Base-by-base conservation (phyloP, 2,888 invertebrate genomes). In the Pasiphila rectangulata region DNA sequence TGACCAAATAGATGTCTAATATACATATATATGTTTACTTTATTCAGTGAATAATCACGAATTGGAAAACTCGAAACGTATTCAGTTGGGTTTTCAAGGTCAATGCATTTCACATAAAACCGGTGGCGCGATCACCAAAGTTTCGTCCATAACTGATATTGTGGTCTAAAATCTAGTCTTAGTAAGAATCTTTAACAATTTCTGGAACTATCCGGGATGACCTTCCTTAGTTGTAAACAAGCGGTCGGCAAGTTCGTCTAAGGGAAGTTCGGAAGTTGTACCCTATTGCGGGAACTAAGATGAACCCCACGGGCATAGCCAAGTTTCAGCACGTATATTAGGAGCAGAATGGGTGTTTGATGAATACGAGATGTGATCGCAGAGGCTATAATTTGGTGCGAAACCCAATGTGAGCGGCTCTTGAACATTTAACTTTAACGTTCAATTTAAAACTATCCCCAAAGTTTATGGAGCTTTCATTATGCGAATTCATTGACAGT, bases 301-400 rank as follows among this genome's bases (percentile, higher is more conserved):
- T 79, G 79, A 80, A 77, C 79, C 83, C 72, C 69, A 51, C 63
- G 54, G 74, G 82, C 78, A 70, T 60, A 72, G 79, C 69, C 65
- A 81, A 81, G 75, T 82, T 82, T 69, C 66, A 42, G 69, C 70
- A 72, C 75, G 75, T 78, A 78, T 79, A 79, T 80, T 75, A 75
- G 69, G 74, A 77, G 72, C 63, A 69, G 76, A 77, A 77, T 78
- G 70, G 75, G 67, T 80, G 79, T 82, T 83, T 82, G 82, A 80
- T 79, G 79, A 79, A 79, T 76, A 75, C 72, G 70, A 75, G 75
- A 74, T 75, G 69, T 64, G 74, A 72, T 72, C 67, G 64, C 57
- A 52, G 61, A 65, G 63, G 63, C 56, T 57, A 60, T 61, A 67
- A 65, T 63, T 68, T 64, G 46, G 52, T 59, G 57, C 63, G 58